Percentiles rank a stretch among this genome's conserved stretches.
Evolutionary conservation across 2,797 vertebrate species (phyloP).

Genomic region (Sebastiscus tertius): DNA sequence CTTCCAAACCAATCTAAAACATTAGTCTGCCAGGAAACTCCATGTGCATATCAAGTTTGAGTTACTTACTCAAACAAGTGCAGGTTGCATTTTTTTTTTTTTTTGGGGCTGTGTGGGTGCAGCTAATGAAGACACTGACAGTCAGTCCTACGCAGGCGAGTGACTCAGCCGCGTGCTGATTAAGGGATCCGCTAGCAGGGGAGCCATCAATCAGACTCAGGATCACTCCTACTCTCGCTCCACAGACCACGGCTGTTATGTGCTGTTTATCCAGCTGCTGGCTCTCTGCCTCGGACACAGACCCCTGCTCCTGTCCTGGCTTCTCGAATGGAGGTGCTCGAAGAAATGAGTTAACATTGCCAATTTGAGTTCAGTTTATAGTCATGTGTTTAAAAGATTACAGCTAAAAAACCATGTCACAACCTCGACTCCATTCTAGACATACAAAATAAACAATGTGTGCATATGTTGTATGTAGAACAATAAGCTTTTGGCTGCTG

Average conservation of each 20-base stretch:
- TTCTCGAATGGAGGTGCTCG: constrained; percentile 4
- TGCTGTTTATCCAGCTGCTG: constrained; percentile 66
- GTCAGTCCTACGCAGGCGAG: constrained; percentile 41
- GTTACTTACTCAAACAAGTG: constrained; percentile 13
- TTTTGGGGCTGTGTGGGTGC: constrained; percentile 31
- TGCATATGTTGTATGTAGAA: constrained; percentile 18
- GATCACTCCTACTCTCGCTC: constrained; percentile 58
- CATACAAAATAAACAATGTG: constrained; percentile 56
- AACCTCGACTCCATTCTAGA: constrained; percentile 46
- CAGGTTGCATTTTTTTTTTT: neutral
- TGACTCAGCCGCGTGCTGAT: constrained; percentile 67
- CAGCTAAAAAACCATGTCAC: constrained; percentile 12
- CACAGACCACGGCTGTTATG: constrained; percentile 19
- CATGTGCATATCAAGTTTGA: neutral
- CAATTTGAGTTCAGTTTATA: constrained; percentile 18
- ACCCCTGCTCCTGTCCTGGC: constrained; percentile 61
- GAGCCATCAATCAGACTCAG: constrained; percentile 63
- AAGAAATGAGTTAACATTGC: constrained; percentile 7
- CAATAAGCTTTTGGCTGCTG: constrained; percentile 22
- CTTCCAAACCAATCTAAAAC: neutral
- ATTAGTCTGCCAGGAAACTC: constrained; percentile 7
- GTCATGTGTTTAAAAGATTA: constrained; percentile 37
- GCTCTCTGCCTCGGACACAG: constrained; percentile 22
- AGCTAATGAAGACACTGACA: constrained; percentile 60
- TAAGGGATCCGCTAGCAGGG: constrained; percentile 53